These are phyloP conservation scores for Pyrrhia umbra DNA, from an alignment of 2,888 invertebrate genomes.

Conservation along the genomic window DNA sequence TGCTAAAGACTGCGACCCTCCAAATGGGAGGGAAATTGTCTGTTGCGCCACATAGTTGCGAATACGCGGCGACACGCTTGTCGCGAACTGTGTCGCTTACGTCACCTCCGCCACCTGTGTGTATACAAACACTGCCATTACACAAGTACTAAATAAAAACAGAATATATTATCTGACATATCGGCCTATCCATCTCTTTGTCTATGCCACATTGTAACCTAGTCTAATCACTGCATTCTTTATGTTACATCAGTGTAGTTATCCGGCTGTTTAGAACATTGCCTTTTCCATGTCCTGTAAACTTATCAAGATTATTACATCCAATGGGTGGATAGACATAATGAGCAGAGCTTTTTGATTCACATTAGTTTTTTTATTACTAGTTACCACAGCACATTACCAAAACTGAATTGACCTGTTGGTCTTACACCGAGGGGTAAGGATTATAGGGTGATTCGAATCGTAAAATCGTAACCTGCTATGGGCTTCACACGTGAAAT, in stretches of 20 bases:
- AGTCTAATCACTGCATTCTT: slow-evolving; percentile 36
- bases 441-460: too few relatives aligned
- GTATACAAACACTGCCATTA: slow-evolving; percentile 64
- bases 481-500: too few relatives aligned
- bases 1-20: slow-evolving; percentile 36
- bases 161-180: slow-evolving; percentile 29
- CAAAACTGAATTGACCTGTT: too few relatives aligned
- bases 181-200: slow-evolving; percentile 52
- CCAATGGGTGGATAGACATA: not conserved
- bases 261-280: slow-evolving; percentile 13
- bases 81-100: slow-evolving; percentile 57
- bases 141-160: slow-evolving; percentile 39
- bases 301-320: slow-evolving; percentile 13
- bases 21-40: slow-evolving; percentile 61
- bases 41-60: slow-evolving; percentile 56
- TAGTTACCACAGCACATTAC: too few relatives aligned
- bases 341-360: not conserved
- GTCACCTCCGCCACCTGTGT: slow-evolving; percentile 59
- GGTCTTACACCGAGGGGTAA: too few relatives aligned
- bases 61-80: slow-evolving; percentile 50
- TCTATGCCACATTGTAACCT: slow-evolving; percentile 47
- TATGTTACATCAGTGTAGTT: slow-evolving; percentile 49
- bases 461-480: too few relatives aligned
- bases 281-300: slow-evolving; percentile 11
- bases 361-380: not conserved